phyloP scores from a whole-genome alignment of 2,797 vertebrate species.

The Melanogrammus aeglefinus region DNA sequence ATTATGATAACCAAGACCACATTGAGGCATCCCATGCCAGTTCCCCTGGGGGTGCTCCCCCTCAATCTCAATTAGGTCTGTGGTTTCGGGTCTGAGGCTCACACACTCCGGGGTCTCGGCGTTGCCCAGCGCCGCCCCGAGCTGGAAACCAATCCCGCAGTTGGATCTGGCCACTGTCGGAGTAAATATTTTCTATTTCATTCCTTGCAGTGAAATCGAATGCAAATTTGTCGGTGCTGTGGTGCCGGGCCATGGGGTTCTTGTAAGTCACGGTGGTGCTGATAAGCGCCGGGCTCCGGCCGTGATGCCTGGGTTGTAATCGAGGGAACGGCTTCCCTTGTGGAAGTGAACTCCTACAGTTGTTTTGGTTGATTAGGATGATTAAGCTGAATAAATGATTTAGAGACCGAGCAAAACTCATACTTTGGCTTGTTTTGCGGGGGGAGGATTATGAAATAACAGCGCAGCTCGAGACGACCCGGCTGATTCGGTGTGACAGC shows the following conservation, averaged over 20 bases:
- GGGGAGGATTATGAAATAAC: conserved; percentile 40
- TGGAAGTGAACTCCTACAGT: conserved; percentile 26
- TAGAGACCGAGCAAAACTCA: conserved; percentile 12
- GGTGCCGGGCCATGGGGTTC: conserved; percentile 44
- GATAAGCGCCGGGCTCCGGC: conserved; percentile 13
- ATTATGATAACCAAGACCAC: conserved; percentile 50
- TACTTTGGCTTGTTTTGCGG: neutral
- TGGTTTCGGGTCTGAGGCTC: conserved; percentile 35
- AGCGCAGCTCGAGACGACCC: conserved; percentile 33
- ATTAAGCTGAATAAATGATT: conserved; percentile 58
- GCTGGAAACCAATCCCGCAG: conserved; percentile 32
- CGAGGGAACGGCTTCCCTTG: conserved; percentile 32
- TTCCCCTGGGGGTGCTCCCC: conserved; percentile 11
- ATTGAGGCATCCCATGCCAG: conserved; percentile 35
- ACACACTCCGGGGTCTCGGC: conserved; percentile 28
- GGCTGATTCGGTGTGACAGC: conserved; percentile 54
- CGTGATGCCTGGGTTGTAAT: conserved; percentile 42
- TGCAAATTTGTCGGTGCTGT: conserved; percentile 47
- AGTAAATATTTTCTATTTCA: conserved; percentile 23
- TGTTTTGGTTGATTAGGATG: conserved; percentile 55
- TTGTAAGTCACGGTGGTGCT: conserved; percentile 51
- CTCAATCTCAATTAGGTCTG: conserved; percentile 42
- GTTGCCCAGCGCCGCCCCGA: conserved; percentile 28
- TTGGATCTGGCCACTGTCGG: conserved; percentile 43
- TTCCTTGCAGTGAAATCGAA: conserved; percentile 54